Evolutionary conservation across 1,140 invertebrate genomes (phyloP).

Genomic region (Meloidogyne floridensis): DNA sequence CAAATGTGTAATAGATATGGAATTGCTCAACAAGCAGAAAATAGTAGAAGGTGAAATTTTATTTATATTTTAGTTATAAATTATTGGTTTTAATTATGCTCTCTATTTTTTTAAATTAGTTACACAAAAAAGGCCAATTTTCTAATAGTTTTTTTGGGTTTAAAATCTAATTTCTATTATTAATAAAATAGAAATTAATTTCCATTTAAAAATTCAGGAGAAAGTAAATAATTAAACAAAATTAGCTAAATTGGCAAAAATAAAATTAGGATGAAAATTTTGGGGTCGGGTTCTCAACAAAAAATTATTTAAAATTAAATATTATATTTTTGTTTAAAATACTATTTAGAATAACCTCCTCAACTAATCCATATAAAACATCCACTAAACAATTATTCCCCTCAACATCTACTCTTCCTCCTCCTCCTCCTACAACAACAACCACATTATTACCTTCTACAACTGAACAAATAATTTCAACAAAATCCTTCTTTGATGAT

Average conservation of each 20-base stretch:
- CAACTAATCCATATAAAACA: background rate
- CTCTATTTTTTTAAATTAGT: too few species aligned
- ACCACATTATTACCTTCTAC: background rate
- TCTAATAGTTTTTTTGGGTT: too few species aligned
- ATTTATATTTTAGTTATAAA: too few species aligned
- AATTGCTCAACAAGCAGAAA: conserved; percentile 37
- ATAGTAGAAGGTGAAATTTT: conserved; percentile 3
- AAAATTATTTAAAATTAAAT: background rate
- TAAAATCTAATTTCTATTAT: too few species aligned
- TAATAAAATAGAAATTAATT: too few species aligned
- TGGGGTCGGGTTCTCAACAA: too few species aligned
- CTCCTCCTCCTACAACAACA: background rate
- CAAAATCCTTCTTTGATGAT: background rate
- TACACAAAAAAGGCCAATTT: too few species aligned
- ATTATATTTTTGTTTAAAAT: background rate
- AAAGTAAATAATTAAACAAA: too few species aligned
- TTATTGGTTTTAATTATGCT: too few species aligned
- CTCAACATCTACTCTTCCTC: background rate
- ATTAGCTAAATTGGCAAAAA: too few species aligned
- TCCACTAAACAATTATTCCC: background rate
- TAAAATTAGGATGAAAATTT: too few species aligned
- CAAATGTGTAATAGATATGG: conserved; percentile 41
- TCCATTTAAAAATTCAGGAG: too few species aligned
- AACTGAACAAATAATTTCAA: background rate
- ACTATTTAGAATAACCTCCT: background rate